A percentile compares a stretch with the other conserved stretches of the same genome.
Conservation (phyloP, 2,113 vertebrate genomes). For the Toxotes jaculatrix region DNA sequence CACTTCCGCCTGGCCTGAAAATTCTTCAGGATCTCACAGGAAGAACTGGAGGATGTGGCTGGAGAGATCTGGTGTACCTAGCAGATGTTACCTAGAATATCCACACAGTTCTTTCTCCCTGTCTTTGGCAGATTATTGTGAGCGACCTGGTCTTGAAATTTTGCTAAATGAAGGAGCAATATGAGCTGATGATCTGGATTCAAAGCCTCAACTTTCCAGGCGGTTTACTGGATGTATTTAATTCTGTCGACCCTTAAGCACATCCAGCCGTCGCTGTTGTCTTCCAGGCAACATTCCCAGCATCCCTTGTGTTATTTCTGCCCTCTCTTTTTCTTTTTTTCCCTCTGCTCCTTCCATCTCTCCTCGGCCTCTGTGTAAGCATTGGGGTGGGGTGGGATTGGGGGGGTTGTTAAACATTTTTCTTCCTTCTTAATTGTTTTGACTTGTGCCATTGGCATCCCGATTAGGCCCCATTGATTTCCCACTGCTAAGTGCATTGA, state of each 20-base stretch:
- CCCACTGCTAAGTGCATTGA: conserved; percentile 96
- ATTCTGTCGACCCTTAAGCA: neutral
- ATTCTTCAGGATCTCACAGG: neutral
- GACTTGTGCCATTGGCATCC: conserved; percentile 97
- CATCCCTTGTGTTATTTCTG: conserved; percentile 1
- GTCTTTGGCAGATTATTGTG: neutral
- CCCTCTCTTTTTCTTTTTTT: conserved; percentile 9
- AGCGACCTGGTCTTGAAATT: neutral
- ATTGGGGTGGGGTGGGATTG: conserved; percentile 55
- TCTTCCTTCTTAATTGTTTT: conserved; percentile 98
- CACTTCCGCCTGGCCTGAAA: neutral
- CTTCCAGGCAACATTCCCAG: conserved; percentile 22
- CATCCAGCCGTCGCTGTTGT: neutral
- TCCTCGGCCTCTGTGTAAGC: conserved; percentile 68
- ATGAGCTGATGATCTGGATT: neutral
- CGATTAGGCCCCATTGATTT: conserved; percentile 98
- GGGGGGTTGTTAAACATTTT: conserved; percentile 92
- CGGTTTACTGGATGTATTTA: neutral
- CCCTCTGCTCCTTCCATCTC: conserved; percentile 40
- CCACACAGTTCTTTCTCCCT: neutral
- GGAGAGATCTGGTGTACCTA: neutral
- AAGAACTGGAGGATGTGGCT: neutral
- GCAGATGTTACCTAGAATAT: too few species aligned
- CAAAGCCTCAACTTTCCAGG: conserved; percentile 10
- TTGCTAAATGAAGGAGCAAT: neutral